phyloP scores from a whole-genome alignment of 2,797 vertebrate genomes.

The Hozukius guyotensis region DNA sequence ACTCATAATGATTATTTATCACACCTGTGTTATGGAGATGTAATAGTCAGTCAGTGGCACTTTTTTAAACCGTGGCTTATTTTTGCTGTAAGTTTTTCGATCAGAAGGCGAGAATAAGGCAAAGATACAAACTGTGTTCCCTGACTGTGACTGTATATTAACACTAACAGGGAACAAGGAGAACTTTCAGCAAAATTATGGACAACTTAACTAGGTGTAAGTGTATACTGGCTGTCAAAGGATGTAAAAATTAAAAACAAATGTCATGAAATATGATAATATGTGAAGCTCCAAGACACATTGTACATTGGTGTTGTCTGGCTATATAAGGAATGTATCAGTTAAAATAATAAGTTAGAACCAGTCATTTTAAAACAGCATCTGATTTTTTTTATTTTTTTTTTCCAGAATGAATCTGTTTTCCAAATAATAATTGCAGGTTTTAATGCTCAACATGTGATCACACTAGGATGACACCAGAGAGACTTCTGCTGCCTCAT shows the following conservation, averaged over 20 bases:
- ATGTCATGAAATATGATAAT: too few species aligned
- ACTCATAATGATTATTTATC: not conserved
- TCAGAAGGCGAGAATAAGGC: not conserved
- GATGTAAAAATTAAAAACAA: too few species aligned
- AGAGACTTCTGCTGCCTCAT: too few species aligned
- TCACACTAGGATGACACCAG: too few species aligned
- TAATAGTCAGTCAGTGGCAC: too few species aligned
- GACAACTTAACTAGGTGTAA: not conserved
- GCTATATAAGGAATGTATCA: not conserved
- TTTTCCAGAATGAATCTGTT: not conserved
- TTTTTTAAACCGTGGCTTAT: not conserved
- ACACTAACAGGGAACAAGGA: not conserved
- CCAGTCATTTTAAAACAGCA: not conserved
- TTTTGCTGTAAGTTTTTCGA: not conserved
- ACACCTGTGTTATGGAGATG: not conserved
- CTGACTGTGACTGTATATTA: not conserved
- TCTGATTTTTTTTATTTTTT: not conserved
- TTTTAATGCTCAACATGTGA: too few species aligned
- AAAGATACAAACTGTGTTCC: not conserved
- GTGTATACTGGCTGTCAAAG: not conserved
- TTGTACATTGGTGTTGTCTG: not conserved
- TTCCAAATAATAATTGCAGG: not conserved
- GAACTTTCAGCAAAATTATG: not conserved
- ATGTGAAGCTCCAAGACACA: not conserved
- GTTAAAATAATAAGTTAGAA: not conserved